Base-by-base conservation (phyloP, 1,140 invertebrate species). In the Asbolus verrucosus region DNA sequence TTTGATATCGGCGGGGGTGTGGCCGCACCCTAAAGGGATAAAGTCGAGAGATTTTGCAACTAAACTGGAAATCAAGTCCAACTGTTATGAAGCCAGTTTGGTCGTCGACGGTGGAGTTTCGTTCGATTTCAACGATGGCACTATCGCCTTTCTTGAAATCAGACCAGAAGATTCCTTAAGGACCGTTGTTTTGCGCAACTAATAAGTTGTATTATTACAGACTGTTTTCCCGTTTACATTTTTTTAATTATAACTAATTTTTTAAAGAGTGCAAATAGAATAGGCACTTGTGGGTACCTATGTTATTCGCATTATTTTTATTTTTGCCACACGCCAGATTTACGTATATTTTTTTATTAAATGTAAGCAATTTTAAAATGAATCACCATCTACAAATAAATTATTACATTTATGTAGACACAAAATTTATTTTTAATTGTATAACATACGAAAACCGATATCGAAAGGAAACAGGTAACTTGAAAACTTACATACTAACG, bases 61-160 rank as follows among this genome's bases (percentile, higher is more conserved):
- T 27, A 88, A 87, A 30, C 86, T 98, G 14, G 86, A 87, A 62
- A 87, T 98, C 0, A 88, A 90, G 76, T 98, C 96, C 0, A 88
- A 94, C 63, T 99, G 97, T 85, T 93, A 92, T 70, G 95, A 99
- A 83, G 97, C 95, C 0, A 92, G 92, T 79, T 83, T 99, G 6
- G 97, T 98, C 0, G 89, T 99, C n/a, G 98, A 99, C 83, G 97
- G 97, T 13, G 95, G 95, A 60, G 90, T 97, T 5, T 95, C 94
- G 0, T 96, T 95, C 78, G 88, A 89, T 0, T 99, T 99, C 82
- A 98, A 98, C 83, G 94, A 97, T 80, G 97, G 97, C 1, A 91
- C 95, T 0, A 87, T 91, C 72, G 96, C 94, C 0, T 79, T 90
- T 14, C 81, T 99, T 6, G 92, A 97, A 83, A 90, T 93, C 18